Conservation (phyloP, 2,888 invertebrate genomes). For the Aleiodes alternator region DNA sequence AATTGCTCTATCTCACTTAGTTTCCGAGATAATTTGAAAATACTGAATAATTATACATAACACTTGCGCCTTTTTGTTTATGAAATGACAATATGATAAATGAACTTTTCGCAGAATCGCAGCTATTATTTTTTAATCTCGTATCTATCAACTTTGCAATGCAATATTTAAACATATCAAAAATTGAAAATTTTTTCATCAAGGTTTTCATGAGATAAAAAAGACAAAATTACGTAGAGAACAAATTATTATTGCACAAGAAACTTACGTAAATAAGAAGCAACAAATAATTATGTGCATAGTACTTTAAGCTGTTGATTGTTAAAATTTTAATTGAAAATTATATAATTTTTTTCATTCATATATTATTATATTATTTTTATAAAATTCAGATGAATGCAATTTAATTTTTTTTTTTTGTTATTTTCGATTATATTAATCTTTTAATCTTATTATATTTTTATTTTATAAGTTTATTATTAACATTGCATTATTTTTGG, state of each 20-base stretch:
- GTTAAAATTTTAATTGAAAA: slow-evolving; percentile 14
- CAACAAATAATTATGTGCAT: background rate
- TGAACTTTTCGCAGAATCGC: background rate
- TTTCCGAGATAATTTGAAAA: background rate
- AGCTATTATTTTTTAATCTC: background rate
- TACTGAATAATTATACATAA: background rate
- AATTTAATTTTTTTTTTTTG: background rate
- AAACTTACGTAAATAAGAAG: background rate
- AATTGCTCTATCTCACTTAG: too few relatives aligned
- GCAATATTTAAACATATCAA: background rate
- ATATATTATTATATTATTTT: background rate
- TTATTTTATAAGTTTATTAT: slow-evolving; percentile 32
- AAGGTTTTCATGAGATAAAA: background rate
- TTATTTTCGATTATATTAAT: slow-evolving; percentile 35
- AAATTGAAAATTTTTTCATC: background rate
- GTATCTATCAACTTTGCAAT: too few relatives aligned
- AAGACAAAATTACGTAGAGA: background rate
- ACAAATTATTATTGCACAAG: background rate
- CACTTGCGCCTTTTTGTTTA: background rate
- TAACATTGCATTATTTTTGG: slow-evolving; percentile 62
- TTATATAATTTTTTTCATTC: background rate
- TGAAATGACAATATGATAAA: too few relatives aligned
- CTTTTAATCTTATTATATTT: slow-evolving; percentile 12
- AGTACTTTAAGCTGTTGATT: slow-evolving; percentile 12
- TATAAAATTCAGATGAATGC: background rate